phyloP scores from a whole-genome alignment of 1,140 invertebrate genomes.

The Heliconius nattereri region DNA sequence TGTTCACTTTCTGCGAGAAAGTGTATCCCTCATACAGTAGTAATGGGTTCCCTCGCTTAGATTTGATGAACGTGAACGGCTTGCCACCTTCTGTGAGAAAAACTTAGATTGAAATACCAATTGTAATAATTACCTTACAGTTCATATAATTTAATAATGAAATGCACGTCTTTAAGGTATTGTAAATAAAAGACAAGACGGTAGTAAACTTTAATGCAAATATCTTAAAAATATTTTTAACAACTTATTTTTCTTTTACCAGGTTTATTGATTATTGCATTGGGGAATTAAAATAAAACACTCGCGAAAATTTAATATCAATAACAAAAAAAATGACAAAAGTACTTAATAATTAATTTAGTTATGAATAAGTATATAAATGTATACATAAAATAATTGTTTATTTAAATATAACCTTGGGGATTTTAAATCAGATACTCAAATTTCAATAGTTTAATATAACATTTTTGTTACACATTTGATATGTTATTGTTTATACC shows the following conservation, averaged over 20 bases:
- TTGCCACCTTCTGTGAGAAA: background rate
- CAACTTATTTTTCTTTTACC: background rate
- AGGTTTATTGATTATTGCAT: background rate
- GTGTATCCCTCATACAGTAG: background rate
- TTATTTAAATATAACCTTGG: no score
- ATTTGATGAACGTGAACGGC: conserved; percentile 3
- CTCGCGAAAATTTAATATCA: background rate
- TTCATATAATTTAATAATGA: background rate
- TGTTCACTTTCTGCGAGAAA: background rate
- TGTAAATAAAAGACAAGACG: background rate
- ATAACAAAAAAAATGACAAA: no score
- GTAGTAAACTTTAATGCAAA: background rate
- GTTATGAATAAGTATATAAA: no score
- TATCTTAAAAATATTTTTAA: background rate
- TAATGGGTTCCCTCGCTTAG: background rate
- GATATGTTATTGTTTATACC: no score
- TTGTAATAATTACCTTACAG: background rate
- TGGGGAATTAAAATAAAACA: background rate
- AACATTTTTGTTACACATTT: no score
- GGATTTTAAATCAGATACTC: no score
- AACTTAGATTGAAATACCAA: background rate
- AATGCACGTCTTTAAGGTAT: background rate
- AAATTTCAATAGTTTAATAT: no score
- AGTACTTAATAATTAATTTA: no score
- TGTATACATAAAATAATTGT: no score